Conservation (phyloP, 2,113 vertebrate genomes). For the Nerophis lumbriciformis region DNA sequence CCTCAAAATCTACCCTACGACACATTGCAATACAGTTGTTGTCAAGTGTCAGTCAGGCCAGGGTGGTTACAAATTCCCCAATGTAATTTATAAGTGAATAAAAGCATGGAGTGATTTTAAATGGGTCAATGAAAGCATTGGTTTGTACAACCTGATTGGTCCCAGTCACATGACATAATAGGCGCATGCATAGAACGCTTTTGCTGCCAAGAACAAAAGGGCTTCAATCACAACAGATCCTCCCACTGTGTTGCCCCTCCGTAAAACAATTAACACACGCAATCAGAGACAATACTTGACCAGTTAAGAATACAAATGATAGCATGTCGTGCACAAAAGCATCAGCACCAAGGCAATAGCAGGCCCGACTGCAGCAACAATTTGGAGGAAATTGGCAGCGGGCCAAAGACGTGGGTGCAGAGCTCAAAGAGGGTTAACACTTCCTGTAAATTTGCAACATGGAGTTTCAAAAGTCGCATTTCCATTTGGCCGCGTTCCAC, state of each 20-base stretch:
- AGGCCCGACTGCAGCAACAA: slow-evolving; percentile 1
- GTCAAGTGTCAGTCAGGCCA: slow-evolving; percentile 28
- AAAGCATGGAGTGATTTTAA: slow-evolving; percentile 29
- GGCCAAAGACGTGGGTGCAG: slow-evolving; percentile 12
- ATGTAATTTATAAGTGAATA: slow-evolving; percentile 28
- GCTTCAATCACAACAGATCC: slow-evolving; percentile 36
- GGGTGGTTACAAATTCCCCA: slow-evolving; percentile 12
- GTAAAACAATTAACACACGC: slow-evolving; percentile 34
- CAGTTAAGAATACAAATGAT: slow-evolving; percentile 36
- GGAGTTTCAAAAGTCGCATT: slow-evolving; percentile 11
- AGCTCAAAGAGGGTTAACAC: slow-evolving; percentile 4
- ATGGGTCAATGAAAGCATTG: slow-evolving; percentile 23
- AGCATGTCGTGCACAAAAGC: slow-evolving; percentile 2
- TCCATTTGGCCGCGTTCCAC: neutral
- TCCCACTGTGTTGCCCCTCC: slow-evolving; percentile 27
- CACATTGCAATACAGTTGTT: slow-evolving; percentile 44
- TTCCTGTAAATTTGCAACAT: neutral
- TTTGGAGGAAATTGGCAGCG: slow-evolving; percentile 27
- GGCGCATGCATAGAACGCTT: slow-evolving; percentile 20
- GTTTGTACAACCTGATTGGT: slow-evolving; percentile 41
- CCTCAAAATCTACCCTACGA: slow-evolving; percentile 41
- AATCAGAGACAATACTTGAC: slow-evolving; percentile 18
- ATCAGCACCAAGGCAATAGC: neutral
- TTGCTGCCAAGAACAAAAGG: slow-evolving; percentile 23
- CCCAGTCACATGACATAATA: slow-evolving; percentile 48